Base-by-base conservation (phyloP, 1,140 invertebrate species). In the Drosophila busckii region DNA sequence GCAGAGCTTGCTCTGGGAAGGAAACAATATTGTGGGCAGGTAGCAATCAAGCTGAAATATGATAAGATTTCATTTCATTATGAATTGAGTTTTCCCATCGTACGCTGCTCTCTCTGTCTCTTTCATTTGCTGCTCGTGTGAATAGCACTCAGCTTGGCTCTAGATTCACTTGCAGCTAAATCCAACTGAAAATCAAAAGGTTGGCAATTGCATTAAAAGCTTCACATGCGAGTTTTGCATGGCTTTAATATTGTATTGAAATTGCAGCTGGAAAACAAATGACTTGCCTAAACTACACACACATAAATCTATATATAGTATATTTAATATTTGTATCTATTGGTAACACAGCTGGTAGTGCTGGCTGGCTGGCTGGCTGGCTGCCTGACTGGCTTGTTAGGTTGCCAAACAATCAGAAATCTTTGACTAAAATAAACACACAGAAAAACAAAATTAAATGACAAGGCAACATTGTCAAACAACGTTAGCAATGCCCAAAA, bases 1-100 rank as follows among this genome's bases (percentile, higher is more conserved):
- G 32, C n/a, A 38, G 17, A 23, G 32, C 19, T 32, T 3, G 20
- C 15, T 16, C 13, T 19, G 12, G 15, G 6, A 53, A 45, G 35
- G 35, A 68, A 70, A 66, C 65, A 76, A 70, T 76, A 42, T 70
- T 76, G 54, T 56, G 22, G 25, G 6, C 37, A 55, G 65, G 49
- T 49, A 50, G 50, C 73, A 80, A 68, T 67, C 73, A 71, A 70
- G 35, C 45, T 55, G 41, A 55, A 59, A 63, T 66, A 31, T 67
- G 62, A 67, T 78, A 67, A 70, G 63, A 78, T 64, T 76, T 78
- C 45, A 68, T 78, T 71, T 68, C 67, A 68, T 68, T 71, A 71
- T 60, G 53, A 56, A 71, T 52, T 68, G 73, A 31, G 55, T 67
- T 50, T 34, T 48, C 40, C 12, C 25, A 16, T 16, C n/a, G 1